Conservation (phyloP, 2,888 invertebrate genomes). For the Cryptus armator region DNA sequence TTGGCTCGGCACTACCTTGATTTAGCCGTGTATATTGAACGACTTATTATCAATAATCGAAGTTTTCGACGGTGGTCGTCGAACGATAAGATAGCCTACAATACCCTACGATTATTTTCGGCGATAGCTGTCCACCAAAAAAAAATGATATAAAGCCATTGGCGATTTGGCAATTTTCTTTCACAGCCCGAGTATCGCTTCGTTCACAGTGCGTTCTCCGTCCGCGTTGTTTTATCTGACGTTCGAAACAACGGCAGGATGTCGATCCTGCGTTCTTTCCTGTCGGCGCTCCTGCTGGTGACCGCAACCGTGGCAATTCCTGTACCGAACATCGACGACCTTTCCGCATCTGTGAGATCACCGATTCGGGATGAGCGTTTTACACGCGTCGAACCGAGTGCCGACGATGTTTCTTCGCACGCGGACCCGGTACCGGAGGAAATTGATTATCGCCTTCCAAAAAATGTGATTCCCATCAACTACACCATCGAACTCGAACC, state of each 20-base stretch:
- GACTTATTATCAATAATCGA: constrained; percentile 16
- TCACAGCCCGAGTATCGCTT: background rate
- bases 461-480: constrained; percentile 85
- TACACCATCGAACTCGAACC: constrained; percentile 86
- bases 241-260: background rate
- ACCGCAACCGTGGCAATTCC: background rate
- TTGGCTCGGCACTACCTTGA: background rate
- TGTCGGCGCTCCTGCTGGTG: background rate
- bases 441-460: constrained; percentile 85
- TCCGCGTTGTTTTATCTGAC: background rate
- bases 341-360: background rate
- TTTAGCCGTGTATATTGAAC: background rate
- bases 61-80: constrained; percentile 2
- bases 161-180: background rate
- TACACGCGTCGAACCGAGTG: too few species aligned
- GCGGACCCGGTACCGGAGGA: background rate
- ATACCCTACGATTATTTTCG: constrained; percentile 12
- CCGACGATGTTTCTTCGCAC: too few species aligned
- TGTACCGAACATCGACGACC: background rate
- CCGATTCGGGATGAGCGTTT: background rate
- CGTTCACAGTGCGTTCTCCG: background rate
- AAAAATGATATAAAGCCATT: constrained; percentile 33
- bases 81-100: constrained; percentile 38
- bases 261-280: background rate
- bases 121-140: constrained; percentile 19